Base-by-base conservation (phyloP, 2,888 invertebrate species). In the Drosophila paracracens region DNA sequence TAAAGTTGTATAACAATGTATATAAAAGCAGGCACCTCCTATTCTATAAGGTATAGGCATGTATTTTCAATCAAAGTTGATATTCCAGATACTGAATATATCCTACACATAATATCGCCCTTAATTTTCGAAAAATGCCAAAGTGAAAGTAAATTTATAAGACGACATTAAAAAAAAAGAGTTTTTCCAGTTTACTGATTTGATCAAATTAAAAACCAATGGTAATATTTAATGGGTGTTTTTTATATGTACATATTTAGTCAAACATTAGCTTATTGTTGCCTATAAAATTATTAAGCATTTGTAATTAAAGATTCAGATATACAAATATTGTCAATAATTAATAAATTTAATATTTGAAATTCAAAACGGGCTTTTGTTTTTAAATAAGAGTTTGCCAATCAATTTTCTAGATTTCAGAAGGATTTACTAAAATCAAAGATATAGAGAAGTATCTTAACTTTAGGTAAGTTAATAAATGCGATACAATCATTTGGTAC, bases 21-120 rank as follows among this genome's bases (percentile, higher is more conserved):
- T 7, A 11, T 6, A 29, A 2, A 2, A 0, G 8, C n/a, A n/a
- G 10, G 16, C 16, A 29, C n/a, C 2, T 3, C 7, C n/a, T 2
- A 16, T 7, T 18, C 8, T 29, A 21, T 16, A 27, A 27, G 11
- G 18, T 27, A n/a, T 8, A 38, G 18, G 18, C 46, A 46, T 46
- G 7, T 8, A 46, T 8, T 2, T 46, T 46, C 21, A 25, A 16
- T 46, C 21, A 25, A 25, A 46, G 16, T 25, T 46, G 1, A 16
- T 25, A 16, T 46, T 46, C 8, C 8, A 16, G 7, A 46, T 16
- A 16, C 16, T 16, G 16, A 16, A 16, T 46, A 7, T 13, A 13
- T 43, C 13, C 13, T 3, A 7, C 4, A 21, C 43, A 13, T 1
- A 46, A 43, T 46, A 13, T 13, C 13, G 13, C 3, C 13, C 21